Base-by-base conservation (phyloP, 2,113 vertebrate genomes). In the Larimichthys crocea region DNA sequence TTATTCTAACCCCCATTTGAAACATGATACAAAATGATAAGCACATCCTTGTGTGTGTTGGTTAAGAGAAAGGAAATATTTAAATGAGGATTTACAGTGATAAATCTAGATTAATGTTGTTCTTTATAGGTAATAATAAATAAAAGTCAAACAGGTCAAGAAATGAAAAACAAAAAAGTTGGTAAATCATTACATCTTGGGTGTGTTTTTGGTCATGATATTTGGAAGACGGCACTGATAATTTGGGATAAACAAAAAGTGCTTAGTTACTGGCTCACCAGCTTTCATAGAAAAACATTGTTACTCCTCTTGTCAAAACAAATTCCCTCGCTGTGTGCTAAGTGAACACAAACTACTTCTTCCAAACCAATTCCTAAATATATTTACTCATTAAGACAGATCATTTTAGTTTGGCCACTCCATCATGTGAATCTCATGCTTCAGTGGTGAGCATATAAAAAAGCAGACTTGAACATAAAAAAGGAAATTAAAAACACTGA, bases 101-200 rank as follows among this genome's bases (percentile, higher is more conserved):
- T 78, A 22, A 49, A 79, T 79, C 63, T 76, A 9, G 29, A 74
- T 67, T 67, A 12, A 12, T 56, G 61, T 77, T 72, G 50, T 44
- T 72, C n/a, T 70, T 53, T 35, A n/a, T 53, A 5, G 56, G 66
- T 60, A 88, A 77, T 89, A 89, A 90, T 92, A 92, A 91, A 92
- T 88, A 83, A 59, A 59, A 67, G 63, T 26, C 49, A 80, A 17
- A 76, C 31, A 40, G 35, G 35, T 40, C 35, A 40, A 40, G 35
- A 40, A 40, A 40, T 40, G 35, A 52, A 63, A 72, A n/a, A 0
- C 26, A 48, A 76, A 46, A 50, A 17, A 71, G 15, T 62, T 4
- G 29, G 22, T 50, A 55, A 59, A 46, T 57, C 6, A 61, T 24
- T 42, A n/a, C 10, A 48, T n/a, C 61, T 61, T 48, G 10, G 35